Evolutionary conservation across 1,140 invertebrate genomes (phyloP), one percentile per base, ranked within the genome.

Genomic region (Trichonephila clavata): DNA sequence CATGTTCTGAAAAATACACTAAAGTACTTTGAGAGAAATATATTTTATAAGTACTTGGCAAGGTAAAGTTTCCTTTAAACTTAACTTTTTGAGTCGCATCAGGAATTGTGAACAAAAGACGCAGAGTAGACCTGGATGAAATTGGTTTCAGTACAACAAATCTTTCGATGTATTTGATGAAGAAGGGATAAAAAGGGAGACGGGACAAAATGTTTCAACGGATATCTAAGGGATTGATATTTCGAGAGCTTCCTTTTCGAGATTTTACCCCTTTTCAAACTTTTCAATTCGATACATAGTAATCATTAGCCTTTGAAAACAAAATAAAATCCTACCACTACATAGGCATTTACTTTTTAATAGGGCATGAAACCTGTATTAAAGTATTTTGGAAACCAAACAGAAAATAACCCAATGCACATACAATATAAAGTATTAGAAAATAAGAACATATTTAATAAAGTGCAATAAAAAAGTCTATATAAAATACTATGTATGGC

Each of bases 11-110:
- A 68, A 88, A 39, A 86, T 27, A 61, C n/a, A 61, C 59, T 13
- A 24, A 63, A 57, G 43, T 39, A 88, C 39, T 68, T 63, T 61
- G 24, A 88, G 86, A 88, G 43, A 88, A 88, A 88, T 88, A 39
- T 88, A 68, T 88, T 88, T 57, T 88, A 68, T 68, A 88, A 50
- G 63, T 3, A 50, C 63, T 88, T 16, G 24, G 18, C n/a, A 68
- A 14, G 39, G 43, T 71, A 59, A 43, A 71, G 21, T 88, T 63
- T 88, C 63, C 39, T 68, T 65, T 88, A 68, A 68, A 88, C 61
- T 43, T 71, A 71, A 71, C 86, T 88, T 61, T 43, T 77, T 77
- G 71, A 39, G 32, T 39, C 21, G 16, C 27, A 86, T 32, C 50
- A 60, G 24, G 20, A 57, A 61, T 63, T 43, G 27, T 21, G 60